Base-by-base conservation (phyloP, 23 tunicate genomes). In the Ciona savignyi region DNA sequence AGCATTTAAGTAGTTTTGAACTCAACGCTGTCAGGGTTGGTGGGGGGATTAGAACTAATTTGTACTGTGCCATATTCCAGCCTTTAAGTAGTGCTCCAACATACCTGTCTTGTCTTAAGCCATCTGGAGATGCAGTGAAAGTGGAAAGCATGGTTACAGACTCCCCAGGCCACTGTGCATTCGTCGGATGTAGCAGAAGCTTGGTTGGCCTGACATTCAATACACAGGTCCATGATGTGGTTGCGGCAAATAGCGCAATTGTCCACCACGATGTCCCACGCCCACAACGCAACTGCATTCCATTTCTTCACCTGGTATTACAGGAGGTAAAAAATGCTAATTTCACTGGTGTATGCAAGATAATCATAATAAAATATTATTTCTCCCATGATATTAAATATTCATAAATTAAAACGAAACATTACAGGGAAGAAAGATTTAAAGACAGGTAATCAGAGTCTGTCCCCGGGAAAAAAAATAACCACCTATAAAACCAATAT, bases 211-310 rank as follows among this genome's bases (percentile, higher is more conserved):
- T 94, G 99, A 60, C 99, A 94, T 65, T 94, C 99, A 74, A 94
- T 94, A 48, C 99, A 94, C 32, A 94, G 65, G 73, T 91, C 99
- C 99, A 95, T 95, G 60, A 94, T 95, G 56, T 95, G 99, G 64
- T 95, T 95, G 0, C 99, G 73, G 64, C 99, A 95, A 33, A 95
- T 95, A 30, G 99, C 99, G 77, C 99, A 95, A 73, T 95, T 95
- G 76, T 95, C 99, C 3, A 95, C 99, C 4, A 88, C 96, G 29
- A 95, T 95, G 64, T 95, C 99, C 99, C 99, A 95, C 15, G 99
- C 99, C 99, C 99, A 95, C 25, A 95, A 73, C 4, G 99, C 99
- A 71, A 95, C 99, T 28, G 99, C 99, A 81, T 81, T 88, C 99
- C 99, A 95, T 60, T 95, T 95, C 49, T 95, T 95, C 33, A 95